Evolutionary conservation across 2,113 vertebrate species (phyloP), one percentile per base, ranked within the genome.

Genomic region (Aptenodytes patagonicus): DNA sequence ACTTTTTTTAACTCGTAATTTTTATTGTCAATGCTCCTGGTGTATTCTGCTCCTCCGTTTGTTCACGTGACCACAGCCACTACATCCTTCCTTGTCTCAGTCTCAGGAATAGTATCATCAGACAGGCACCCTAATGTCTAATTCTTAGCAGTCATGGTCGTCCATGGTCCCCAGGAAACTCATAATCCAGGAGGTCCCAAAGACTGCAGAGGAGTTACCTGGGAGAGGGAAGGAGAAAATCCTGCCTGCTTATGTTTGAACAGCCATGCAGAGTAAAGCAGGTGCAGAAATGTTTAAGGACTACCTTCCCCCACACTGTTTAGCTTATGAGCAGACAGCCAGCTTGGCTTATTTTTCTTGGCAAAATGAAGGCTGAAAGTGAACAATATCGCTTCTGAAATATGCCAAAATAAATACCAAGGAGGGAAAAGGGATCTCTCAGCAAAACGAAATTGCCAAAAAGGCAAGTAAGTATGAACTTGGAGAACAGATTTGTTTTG

Each of bases 391-490:
- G 42, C 81, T 87, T 81, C 87, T 91, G 81, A 87, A 91, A 70
- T 4, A 84, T 20, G 87, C 93, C 91, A 96, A 95, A 95, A 84
- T n/a, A 94, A 96, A 95, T 34, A 95, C 8, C 60, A 73, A 75
- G 22, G 61, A 84, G 32, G 22, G 89, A 84, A 89, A 94, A 92
- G 7, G 34, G 31, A 87, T 66, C 60, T 75, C 64, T 95, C 90
- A 81, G 81, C 84, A 91, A 94, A 95, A 87, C 0, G 12, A 58
- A 55, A 28, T 4, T 64, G 77, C 60, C 60, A 92, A 89, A 93
- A 85, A 82, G 26, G 15, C 51, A 92, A 88, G 0, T 28, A 77
- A 73, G 28, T 70, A 87, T 60, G 29, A 87, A 77, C n/a, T 16
- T 42, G 17, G 51, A 95, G 49, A 95, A 86, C 14, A 93, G n/a